Evolutionary conservation across 2,888 invertebrate genomes (phyloP).

Genomic region (Lacanobia wlatinum): DNA sequence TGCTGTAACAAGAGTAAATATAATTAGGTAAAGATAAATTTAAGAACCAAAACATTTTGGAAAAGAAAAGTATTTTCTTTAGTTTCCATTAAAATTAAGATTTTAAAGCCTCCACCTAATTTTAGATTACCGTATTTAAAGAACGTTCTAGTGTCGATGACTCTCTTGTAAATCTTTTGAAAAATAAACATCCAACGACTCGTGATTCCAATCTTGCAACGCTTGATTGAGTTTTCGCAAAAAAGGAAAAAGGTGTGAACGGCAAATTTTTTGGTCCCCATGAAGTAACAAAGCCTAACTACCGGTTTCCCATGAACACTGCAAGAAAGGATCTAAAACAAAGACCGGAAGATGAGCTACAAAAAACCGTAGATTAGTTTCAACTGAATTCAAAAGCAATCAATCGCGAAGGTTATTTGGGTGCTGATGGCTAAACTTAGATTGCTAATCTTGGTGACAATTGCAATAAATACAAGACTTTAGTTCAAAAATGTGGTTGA

Average conservation of each 20-base stretch:
- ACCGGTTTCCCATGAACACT: conserved; percentile 66
- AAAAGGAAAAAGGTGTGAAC: conserved; percentile 25
- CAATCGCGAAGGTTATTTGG: conserved; percentile 70
- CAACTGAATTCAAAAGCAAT: conserved; percentile 70
- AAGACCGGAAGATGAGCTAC: conserved; percentile 69
- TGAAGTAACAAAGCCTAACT: conserved; percentile 56
- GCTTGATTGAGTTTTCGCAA: conserved; percentile 29
- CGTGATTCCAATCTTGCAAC: conserved; percentile 19
- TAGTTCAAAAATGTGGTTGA: neutral
- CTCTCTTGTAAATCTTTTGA: neutral
- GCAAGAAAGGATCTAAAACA: conserved; percentile 76
- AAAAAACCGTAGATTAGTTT: conserved; percentile 76
- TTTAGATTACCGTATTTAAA: neutral
- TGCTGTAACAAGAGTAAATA: conserved; percentile 74
- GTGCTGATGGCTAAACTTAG: conserved; percentile 52
- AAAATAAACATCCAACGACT: conserved; percentile 11
- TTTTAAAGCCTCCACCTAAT: neutral
- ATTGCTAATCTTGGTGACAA: conserved; percentile 21
- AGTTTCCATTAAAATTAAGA: neutral
- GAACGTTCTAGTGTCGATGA: conserved; percentile 12
- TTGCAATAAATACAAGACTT: neutral
- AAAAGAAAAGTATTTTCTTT: neutral
- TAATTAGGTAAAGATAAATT: neutral
- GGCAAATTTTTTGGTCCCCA: conserved; percentile 51
- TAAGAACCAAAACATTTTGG: neutral